Evolutionary conservation across 2,797 vertebrate species (phyloP), one percentile per base, ranked within the genome.

Genomic region (Siniperca undulata): DNA sequence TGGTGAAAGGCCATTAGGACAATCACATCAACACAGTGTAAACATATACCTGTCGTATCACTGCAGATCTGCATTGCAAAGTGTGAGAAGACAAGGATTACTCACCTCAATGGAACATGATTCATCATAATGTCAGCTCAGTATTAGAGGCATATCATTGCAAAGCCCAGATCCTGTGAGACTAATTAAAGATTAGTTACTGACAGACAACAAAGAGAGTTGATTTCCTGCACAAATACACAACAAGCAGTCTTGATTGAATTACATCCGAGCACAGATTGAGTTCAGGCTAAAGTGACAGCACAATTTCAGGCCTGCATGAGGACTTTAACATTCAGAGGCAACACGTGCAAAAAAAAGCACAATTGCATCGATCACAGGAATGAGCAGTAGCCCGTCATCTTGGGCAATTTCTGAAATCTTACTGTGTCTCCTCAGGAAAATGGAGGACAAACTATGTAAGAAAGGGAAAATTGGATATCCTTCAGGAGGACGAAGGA

Each of bases 401-500:
- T 65, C 75, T 68, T 22, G 3, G 50, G 64, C 76, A 74, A 71
- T 85, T 56, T 88, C 74, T 78, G 55, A 87, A 78, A 88, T 82
- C 76, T 77, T 22, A 48, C 81, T 70, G 64, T 55, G 46, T 85
- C 86, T 89, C 82, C 82, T 80, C 83, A 58, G 84, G 86, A 87
- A 89, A 81, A 89, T 52, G 66, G 75, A 89, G 81, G 85, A 89
- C 81, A 87, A 91, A 83, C 89, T 88, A 93, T 92, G 72, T 78
- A 74, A 61, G 70, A 85, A 78, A 42, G 36, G 64, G 68, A 89
- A 88, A 84, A 93, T 88, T 91, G 89, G 87, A 93, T 91, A 82
- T 91, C 85, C 86, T 88, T 80, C 74, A 84, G 83, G 76, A 88
- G 78, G 79, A 78, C 66, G 62, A 68, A 74, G 56, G 83, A 61